Percentiles rank a stretch among this genome's conserved stretches.
phyloP scores from a whole-genome alignment of 92 coral and sea anemone species.

The Phymanthus crucifer region DNA sequence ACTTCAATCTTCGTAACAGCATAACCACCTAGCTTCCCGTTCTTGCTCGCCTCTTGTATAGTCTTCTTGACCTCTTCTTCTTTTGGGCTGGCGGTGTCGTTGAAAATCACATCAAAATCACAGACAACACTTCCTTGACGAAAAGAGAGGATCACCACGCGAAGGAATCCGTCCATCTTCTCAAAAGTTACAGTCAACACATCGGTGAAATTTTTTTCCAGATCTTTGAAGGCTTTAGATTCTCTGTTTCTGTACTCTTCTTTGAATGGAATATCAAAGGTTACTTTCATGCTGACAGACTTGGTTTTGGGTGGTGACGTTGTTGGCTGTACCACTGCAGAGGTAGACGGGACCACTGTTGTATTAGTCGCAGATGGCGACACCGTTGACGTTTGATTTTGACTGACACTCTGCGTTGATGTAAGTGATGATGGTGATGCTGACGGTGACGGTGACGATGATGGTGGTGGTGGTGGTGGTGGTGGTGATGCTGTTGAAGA shows the following conservation, averaged over 20 bases:
- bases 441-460: neutral
- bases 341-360: neutral
- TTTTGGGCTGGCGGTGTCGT: conserved; percentile 35
- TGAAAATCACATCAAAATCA: conserved; percentile 53
- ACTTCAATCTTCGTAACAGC: conserved; percentile 46
- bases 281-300: conserved; percentile 44
- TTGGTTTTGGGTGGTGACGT: conserved; percentile 46
- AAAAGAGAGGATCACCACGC: conserved; percentile 41
- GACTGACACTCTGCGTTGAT: neutral
- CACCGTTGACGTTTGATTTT: neutral
- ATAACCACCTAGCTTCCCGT: conserved; percentile 15
- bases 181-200: conserved; percentile 16
- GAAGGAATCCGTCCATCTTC: conserved; percentile 39
- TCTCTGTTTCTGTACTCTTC: conserved; percentile 42
- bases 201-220: conserved; percentile 27
- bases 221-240: conserved; percentile 40
- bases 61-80: conserved; percentile 21
- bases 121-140: conserved; percentile 70
- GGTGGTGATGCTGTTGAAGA: neutral
- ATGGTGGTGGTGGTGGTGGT: neutral
- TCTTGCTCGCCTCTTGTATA: conserved; percentile 37
- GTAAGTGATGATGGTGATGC: neutral
- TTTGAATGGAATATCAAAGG: conserved; percentile 36
- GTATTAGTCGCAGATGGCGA: neutral
- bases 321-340: conserved; percentile 13